Evolutionary conservation across 2,888 invertebrate genomes (phyloP), one percentile per base, ranked within the genome.

Genomic region (Xylophagus ater): DNA sequence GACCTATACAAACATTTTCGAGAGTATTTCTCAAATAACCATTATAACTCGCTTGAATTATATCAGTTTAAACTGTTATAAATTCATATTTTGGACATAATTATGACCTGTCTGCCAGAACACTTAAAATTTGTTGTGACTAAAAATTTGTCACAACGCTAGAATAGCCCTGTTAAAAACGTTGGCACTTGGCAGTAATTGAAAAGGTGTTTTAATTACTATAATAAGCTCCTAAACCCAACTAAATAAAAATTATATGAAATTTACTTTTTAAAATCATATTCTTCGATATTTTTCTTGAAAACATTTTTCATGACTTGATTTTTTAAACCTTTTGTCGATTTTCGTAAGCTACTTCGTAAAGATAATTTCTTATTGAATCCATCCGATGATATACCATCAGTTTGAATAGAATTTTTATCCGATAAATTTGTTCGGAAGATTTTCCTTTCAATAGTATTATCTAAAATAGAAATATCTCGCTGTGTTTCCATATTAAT

Each of bases 201-300:
- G n/a, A n/a, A n/a, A n/a, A n/a, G n/a, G n/a, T n/a, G n/a, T n/a
- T n/a, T n/a, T n/a, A n/a, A n/a, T n/a, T n/a, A n/a, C n/a, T n/a
- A n/a, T n/a, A n/a, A n/a, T n/a, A n/a, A n/a, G n/a, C n/a, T n/a
- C n/a, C n/a, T n/a, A n/a, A n/a, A n/a, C n/a, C n/a, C n/a, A n/a
- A n/a, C n/a, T n/a, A n/a, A n/a, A 23, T 23, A 23, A 8, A 40
- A 40, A 45, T 15, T 34, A 17, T 13, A 19, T 12, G 26, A 20
- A n/a, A 5, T 10, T 48, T 40, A 56, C 37, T 58, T 54, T 44
- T 50, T 46, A 17, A 59, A 57, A 30, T 50, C 49, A 44, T 63
- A 63, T 36, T 54, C 59, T 26, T 64, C 62, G 19, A 58, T 55
- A 15, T 52, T 57, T 46, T 59, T 60, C 47, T 63, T 56, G 47